phyloP scores from a whole-genome alignment of 92 coral and sea anemone genomes.

The Phenganax stokvisi region DNA sequence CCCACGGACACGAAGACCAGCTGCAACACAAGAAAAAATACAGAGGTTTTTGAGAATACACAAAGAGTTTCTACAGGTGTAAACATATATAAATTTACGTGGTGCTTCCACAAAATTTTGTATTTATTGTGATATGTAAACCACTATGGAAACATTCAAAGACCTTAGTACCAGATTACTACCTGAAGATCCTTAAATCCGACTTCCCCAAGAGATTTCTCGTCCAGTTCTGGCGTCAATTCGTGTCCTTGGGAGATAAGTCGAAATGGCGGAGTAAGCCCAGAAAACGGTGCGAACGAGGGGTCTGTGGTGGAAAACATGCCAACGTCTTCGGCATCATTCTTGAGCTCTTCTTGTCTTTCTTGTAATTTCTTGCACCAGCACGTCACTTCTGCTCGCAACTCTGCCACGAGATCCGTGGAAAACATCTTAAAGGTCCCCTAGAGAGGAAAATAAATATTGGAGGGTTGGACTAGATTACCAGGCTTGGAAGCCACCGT shows the following conservation, averaged over 20 bases:
- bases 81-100: too few species aligned
- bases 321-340: conserved; percentile 43
- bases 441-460: conserved; percentile 35
- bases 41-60: neutral
- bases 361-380: conserved; percentile 95
- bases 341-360: conserved; percentile 55
- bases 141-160: neutral
- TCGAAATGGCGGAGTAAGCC: conserved; percentile 91
- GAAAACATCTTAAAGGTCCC: conserved; percentile 97
- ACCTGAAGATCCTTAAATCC: conserved; percentile 99
- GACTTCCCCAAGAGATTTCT: conserved; percentile 89
- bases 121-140: too few species aligned
- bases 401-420: conserved; percentile 90
- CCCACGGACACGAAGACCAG: conserved; percentile 98
- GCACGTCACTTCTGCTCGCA: conserved; percentile 93
- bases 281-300: conserved; percentile 60
- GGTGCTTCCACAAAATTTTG: too few species aligned
- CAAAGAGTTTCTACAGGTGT: neutral
- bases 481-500: neutral
- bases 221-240: conserved; percentile 91
- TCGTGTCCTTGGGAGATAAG: conserved; percentile 98
- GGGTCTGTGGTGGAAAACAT: conserved; percentile 63
- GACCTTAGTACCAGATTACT: neutral
- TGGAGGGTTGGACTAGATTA: neutral
- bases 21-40: conserved; percentile 40